Conservation (phyloP, 1,140 invertebrate genomes). For the Acarapis woodi region DNA sequence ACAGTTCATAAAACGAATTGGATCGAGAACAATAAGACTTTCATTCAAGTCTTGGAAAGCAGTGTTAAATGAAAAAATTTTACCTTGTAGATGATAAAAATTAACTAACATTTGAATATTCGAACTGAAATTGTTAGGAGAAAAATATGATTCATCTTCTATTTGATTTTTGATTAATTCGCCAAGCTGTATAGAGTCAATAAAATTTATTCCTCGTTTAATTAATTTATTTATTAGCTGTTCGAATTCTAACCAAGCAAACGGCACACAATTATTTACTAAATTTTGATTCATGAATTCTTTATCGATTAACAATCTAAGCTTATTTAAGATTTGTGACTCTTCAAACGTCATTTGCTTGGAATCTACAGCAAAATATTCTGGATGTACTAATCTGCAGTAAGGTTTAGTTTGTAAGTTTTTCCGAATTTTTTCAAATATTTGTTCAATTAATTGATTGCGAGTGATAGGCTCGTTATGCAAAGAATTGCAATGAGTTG, state of each 20-base stretch:
- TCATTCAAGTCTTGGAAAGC: slow-evolving; percentile 3
- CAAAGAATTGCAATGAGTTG: slow-evolving; percentile 8
- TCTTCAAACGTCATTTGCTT: slow-evolving; percentile 6
- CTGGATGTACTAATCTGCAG: slow-evolving; percentile 1
- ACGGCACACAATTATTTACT: slow-evolving; percentile 15
- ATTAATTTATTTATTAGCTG: slow-evolving; percentile 16
- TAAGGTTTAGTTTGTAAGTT: slow-evolving; percentile 6
- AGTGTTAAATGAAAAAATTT: slow-evolving; percentile 10
- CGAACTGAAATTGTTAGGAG: too few relatives aligned
- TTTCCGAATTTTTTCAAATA: slow-evolving; percentile 5
- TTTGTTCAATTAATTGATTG: slow-evolving; percentile 7
- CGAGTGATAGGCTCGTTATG: slow-evolving; percentile 7
- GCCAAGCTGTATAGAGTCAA: slow-evolving; percentile 14
- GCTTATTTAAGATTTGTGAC: neutral
- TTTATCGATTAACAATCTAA: slow-evolving; percentile 2
- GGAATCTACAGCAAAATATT: slow-evolving; percentile 7
- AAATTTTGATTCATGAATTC: slow-evolving; percentile 3
- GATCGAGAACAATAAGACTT: slow-evolving; percentile 12
- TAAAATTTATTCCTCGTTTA: slow-evolving; percentile 16
- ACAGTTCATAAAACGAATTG: slow-evolving; percentile 13
- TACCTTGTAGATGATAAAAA: slow-evolving; percentile 19
- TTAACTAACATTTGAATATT: slow-evolving; percentile 19
- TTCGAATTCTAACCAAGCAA: slow-evolving; percentile 20
- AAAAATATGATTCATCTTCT: neutral
- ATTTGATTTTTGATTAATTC: slow-evolving; percentile 5